Evolutionary conservation across 2,888 invertebrate species (phyloP).

Genomic region (Drosophila stalkeri): DNA sequence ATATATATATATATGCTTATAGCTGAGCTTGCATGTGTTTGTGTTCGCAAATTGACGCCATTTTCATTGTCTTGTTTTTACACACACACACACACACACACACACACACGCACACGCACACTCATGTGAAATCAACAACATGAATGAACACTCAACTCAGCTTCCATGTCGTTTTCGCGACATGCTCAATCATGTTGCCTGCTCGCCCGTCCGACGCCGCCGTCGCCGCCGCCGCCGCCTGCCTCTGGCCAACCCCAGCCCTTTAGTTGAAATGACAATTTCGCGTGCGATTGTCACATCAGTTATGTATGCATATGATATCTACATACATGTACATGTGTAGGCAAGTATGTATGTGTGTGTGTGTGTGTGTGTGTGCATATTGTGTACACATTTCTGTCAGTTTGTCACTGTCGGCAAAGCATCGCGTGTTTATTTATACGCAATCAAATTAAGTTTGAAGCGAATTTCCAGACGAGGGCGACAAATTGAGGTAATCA

Average conservation of each 20-base stretch:
- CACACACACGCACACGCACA: constrained; percentile 15
- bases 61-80: constrained; percentile 69
- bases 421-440: constrained; percentile 73
- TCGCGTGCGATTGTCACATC: constrained; percentile 81
- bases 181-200: constrained; percentile 70
- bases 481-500: constrained; percentile 74
- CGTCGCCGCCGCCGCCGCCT: background rate
- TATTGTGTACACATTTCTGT: constrained; percentile 56
- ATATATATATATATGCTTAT: background rate
- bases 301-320: constrained; percentile 74
- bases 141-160: constrained; percentile 81
- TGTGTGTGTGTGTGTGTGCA: background rate
- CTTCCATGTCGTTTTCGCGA: constrained; percentile 66
- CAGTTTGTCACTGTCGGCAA: constrained; percentile 69
- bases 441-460: constrained; percentile 81
- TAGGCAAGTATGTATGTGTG: constrained; percentile 1
- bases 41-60: constrained; percentile 73
- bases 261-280: constrained; percentile 71
- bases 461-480: constrained; percentile 64
- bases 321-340: constrained; percentile 34
- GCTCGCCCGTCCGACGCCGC: background rate
- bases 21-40: background rate
- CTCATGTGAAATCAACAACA: constrained; percentile 58
- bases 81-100: constrained; percentile 23
- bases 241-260: background rate